Base-by-base conservation (phyloP, 2,888 invertebrate species). In the Drosophila pseudotakahashii region DNA sequence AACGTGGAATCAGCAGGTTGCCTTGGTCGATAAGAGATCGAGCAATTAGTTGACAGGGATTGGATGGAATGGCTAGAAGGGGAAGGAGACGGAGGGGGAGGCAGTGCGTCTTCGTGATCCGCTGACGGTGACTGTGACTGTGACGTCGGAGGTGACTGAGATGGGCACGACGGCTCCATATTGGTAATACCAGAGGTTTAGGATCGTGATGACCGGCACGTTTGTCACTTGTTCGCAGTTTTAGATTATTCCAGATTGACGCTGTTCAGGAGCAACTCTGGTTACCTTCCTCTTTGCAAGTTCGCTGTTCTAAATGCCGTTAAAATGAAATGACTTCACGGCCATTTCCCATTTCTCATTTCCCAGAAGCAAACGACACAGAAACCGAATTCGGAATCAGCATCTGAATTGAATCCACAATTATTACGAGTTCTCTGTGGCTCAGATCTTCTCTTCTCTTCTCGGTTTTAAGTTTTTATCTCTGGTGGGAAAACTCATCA, bases 111-210 rank as follows among this genome's bases (percentile, higher is more conserved):
- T 55, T 78, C 86, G 78, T 79, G 82, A 75, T 75, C 54, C 60
- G 36, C 54, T 44, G 76, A 74, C 54, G 48, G 59, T 64, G 79
- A 79, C 72, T 73, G 50, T 37, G 74, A 62, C 37, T 32, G 23
- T 7, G 42, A 47, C 23, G 67, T 59, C 51, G 78, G 64, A 57
- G 57, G 67, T 68, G 73, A 77, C 70, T 73, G 70, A 71, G 78
- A 75, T 69, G 68, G 58, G 70, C 85, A 82, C 88, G 88, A 87
- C 73, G 83, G 73, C 68, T 68, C 78, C 83, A 73, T 86, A 83
- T 86, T 72, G 70, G 86, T 64, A 68, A 41, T 30, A 52, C 47
- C 34, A 26, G 14, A 37, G 44, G 13, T 39, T 42, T 30, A 36
- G 16, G 67, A 72, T 72, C 84, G 81, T 82, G 87, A 82, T 78